Evolutionary conservation across 2,797 vertebrate genomes (phyloP), one percentile per base, ranked within the genome.

Genomic region (Pangasius larnaudii): DNA sequence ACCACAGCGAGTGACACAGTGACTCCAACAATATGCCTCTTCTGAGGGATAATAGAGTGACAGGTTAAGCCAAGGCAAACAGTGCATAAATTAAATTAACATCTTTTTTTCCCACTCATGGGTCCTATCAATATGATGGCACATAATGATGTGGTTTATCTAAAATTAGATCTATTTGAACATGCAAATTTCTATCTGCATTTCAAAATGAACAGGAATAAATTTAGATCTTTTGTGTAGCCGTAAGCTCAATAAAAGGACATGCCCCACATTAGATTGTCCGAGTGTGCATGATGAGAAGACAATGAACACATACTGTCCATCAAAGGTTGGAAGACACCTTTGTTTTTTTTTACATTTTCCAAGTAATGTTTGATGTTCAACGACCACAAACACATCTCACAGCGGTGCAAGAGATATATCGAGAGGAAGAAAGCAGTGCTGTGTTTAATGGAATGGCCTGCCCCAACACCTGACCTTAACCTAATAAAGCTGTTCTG

Each of bases 11-110:
- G 69, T 63, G 81, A 24, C 71, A 56, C 79, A 77, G 24, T 77
- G 87, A 77, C 46, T 75, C 46, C 71, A 63, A 77, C 79, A 84
- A 88, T 88, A 82, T 74, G 78, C 65, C 67, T 71, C 51, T 75
- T 75, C 51, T 42, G 72, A 83, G 59, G 58, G 58, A 56, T 86
- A 46, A 83, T 67, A 4, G 27, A 77, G 79, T 83, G 79, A 75
- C 77, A 89, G 67, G 56, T 82, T 83, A 83, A 51, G 53, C 42
- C 46, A 75, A 84, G 71, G 33, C 74, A 63, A 82, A 82, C 65
- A 86, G 67, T 82, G 51, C 42, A 82, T 82, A n/a, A 82, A 81
- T 74, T 56, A 86, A 89, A 89, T 74, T n/a, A 74, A n/a, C 65
- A 53, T 8, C 77, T 53, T 78, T 78, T 77, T 59, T 75, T 78